These are phyloP conservation scores for Heterodera schachtii DNA, from an alignment of 1,140 invertebrate genomes.

Conservation along the genomic window DNA sequence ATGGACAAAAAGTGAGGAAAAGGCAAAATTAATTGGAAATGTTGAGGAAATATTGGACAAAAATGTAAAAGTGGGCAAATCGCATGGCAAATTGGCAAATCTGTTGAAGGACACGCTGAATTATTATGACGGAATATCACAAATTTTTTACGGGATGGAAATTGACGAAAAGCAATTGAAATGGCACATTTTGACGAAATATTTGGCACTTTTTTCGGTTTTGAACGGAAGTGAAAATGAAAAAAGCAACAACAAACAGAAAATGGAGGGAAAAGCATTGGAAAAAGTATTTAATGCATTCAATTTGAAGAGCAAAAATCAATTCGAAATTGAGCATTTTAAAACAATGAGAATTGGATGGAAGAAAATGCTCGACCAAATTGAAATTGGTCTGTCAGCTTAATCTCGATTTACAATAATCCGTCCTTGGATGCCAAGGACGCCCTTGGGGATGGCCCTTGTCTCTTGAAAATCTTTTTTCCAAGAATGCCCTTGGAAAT, in stretches of 20 bases:
- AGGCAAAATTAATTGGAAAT: neutral
- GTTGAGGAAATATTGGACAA: neutral
- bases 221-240: neutral
- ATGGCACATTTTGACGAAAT: neutral
- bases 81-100: slow-evolving; percentile 7
- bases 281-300: too few relatives aligned
- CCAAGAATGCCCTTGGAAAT: too few relatives aligned
- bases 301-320: neutral
- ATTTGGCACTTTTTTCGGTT: neutral
- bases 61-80: neutral
- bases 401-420: too few relatives aligned
- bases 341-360: neutral
- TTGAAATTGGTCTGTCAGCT: neutral
- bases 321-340: neutral
- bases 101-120: neutral
- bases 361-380: neutral
- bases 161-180: neutral
- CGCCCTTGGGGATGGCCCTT: too few relatives aligned
- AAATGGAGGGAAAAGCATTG: neutral
- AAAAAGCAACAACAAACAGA: neutral
- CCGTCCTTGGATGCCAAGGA: too few relatives aligned
- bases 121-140: slow-evolving; percentile 2
- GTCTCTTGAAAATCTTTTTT: too few relatives aligned
- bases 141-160: neutral
- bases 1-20: neutral